Conservation (phyloP, 2,888 invertebrate genomes). For the Hymenopus coronatus region DNA sequence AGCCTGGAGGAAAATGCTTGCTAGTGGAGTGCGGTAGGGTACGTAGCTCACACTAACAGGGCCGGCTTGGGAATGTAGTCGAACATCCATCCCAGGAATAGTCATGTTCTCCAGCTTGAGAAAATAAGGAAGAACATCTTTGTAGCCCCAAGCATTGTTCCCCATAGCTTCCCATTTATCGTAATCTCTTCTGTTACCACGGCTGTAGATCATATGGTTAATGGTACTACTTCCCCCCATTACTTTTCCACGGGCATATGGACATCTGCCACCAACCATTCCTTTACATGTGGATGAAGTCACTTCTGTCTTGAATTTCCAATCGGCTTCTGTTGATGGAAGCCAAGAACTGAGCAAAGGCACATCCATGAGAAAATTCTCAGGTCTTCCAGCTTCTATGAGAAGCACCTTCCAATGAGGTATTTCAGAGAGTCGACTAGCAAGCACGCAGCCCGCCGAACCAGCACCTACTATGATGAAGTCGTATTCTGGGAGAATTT, state of each 20-base stretch:
- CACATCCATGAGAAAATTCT: conserved; percentile 44
- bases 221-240: conserved; percentile 45
- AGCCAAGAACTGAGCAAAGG: background rate
- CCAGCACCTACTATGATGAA: conserved; percentile 39
- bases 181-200: conserved; percentile 39
- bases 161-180: conserved; percentile 38
- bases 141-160: conserved; percentile 49
- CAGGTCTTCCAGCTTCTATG: conserved; percentile 20
- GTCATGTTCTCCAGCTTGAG: conserved; percentile 40
- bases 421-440: conserved; percentile 41
- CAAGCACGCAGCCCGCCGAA: conserved; percentile 43
- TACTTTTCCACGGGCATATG: background rate
- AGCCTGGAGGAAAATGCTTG: conserved; percentile 62
- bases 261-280: background rate
- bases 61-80: background rate
- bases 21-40: conserved; percentile 80
- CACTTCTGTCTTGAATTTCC: background rate
- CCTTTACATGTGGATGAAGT: background rate
- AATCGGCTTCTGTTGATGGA: background rate
- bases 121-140: conserved; percentile 43
- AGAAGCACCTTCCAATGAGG: conserved; percentile 30
- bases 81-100: background rate
- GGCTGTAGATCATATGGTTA: conserved; percentile 56
- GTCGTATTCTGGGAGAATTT: conserved; percentile 36
- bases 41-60: conserved; percentile 45